Evolutionary conservation across 2,888 invertebrate species (phyloP).

Genomic region (Morpho helenor): DNA sequence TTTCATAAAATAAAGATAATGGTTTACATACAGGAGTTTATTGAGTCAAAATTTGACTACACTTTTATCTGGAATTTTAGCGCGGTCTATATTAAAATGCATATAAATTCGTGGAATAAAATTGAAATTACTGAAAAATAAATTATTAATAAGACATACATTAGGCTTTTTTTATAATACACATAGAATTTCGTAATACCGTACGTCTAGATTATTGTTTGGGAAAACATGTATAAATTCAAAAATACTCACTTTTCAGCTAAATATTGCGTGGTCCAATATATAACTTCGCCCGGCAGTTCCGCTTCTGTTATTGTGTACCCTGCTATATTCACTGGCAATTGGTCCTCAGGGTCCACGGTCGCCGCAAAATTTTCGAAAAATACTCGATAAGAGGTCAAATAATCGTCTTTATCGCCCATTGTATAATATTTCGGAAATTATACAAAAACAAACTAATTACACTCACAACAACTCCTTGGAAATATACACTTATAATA

Average conservation of each 20-base stretch:
- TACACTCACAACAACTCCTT: slow-evolving; percentile 29
- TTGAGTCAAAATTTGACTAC: no score
- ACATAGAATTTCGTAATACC: no score
- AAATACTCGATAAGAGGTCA: slow-evolving; percentile 84
- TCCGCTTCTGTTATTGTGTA: slow-evolving; percentile 84
- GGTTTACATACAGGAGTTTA: no score
- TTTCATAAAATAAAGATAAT: no score
- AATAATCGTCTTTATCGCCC: slow-evolving; percentile 83
- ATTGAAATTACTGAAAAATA: no score
- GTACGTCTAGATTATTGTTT: no score
- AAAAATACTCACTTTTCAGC: slow-evolving; percentile 83
- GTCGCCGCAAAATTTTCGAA: slow-evolving; percentile 85
- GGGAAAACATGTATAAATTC: background rate
- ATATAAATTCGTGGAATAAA: no score
- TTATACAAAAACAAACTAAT: slow-evolving; percentile 21
- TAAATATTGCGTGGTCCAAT: slow-evolving; percentile 88
- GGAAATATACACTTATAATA: slow-evolving; percentile 13
- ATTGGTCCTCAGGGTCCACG: slow-evolving; percentile 84
- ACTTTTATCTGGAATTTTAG: no score
- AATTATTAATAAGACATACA: no score
- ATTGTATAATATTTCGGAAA: slow-evolving; percentile 41
- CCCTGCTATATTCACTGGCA: slow-evolving; percentile 85
- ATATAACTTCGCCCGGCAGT: slow-evolving; percentile 85
- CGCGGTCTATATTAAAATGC: no score
- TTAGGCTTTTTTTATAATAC: no score